A percentile compares a stretch with the other conserved stretches of the same genome.
Conservation (phyloP, 2,113 vertebrate species). For the Mohoua ochrocephala region DNA sequence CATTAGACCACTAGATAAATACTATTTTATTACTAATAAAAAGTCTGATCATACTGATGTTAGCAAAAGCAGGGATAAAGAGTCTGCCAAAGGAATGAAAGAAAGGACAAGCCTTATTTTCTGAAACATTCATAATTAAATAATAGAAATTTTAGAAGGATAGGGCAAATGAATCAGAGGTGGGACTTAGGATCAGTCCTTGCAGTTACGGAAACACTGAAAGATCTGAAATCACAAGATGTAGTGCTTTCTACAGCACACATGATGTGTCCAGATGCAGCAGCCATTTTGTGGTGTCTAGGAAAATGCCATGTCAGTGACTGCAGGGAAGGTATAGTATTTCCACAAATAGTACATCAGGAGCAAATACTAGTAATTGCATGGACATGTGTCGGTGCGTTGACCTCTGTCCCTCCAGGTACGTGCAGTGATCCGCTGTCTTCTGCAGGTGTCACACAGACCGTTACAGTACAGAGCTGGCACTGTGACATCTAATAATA, state of each 20-base stretch:
- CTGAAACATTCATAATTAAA: neutral
- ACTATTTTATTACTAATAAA: neutral
- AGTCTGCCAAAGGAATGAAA: neutral
- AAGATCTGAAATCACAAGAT: neutral
- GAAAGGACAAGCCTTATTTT: neutral
- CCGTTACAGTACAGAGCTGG: neutral
- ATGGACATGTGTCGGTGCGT: neutral
- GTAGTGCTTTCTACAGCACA: neutral
- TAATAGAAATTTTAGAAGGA: neutral
- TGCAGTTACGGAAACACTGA: neutral
- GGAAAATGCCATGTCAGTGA: neutral
- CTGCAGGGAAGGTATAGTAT: neutral
- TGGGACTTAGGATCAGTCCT: neutral
- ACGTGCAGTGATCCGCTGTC: neutral
- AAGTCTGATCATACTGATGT: neutral
- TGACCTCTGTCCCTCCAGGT: neutral
- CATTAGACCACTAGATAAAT: neutral
- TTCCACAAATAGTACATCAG: neutral
- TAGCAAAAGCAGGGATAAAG: neutral
- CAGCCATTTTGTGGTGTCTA: neutral
- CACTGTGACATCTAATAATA: neutral
- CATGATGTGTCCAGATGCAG: no score
- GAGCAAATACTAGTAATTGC: neutral
- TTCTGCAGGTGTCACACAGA: neutral
- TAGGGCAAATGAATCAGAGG: neutral